A percentile compares a stretch with the other conserved stretches of the same genome.
phyloP scores from a whole-genome alignment of 2,888 invertebrate species.

The Dorcus parallelipipedus region DNA sequence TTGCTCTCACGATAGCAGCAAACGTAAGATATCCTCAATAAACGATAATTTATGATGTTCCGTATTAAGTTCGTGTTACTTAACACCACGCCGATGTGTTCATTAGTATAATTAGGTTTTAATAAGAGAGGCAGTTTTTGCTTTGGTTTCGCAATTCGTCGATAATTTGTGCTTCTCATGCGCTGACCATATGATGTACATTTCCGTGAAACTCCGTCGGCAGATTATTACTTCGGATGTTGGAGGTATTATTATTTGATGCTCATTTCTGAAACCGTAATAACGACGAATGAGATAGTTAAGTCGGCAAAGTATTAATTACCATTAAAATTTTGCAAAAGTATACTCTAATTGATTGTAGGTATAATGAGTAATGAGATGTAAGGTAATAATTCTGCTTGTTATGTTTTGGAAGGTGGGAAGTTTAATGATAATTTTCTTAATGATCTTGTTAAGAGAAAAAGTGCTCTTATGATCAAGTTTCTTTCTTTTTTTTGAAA shows the following conservation, averaged over 20 bases:
- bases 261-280: background rate
- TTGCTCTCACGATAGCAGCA: background rate
- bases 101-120: conserved; percentile 25
- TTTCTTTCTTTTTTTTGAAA: too few relatives aligned
- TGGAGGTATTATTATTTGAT: background rate
- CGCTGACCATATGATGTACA: background rate
- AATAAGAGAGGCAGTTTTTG: conserved; percentile 17
- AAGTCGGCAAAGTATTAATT: background rate
- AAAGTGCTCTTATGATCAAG: too few relatives aligned
- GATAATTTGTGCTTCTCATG: background rate
- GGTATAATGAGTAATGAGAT: too few relatives aligned
- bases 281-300: background rate
- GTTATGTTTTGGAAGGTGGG: too few relatives aligned
- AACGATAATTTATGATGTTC: background rate
- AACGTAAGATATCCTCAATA: background rate
- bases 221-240: background rate
- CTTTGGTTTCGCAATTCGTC: background rate
- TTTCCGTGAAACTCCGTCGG: background rate
- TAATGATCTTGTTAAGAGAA: too few relatives aligned
- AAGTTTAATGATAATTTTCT: too few relatives aligned
- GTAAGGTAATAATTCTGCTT: too few relatives aligned
- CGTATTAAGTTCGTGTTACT: background rate
- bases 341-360: too few relatives aligned
- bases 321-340: background rate
- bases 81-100: conserved; percentile 20